Evolutionary conservation across 2,797 vertebrate genomes (phyloP).

Genomic region (Agapornis canus): DNA sequence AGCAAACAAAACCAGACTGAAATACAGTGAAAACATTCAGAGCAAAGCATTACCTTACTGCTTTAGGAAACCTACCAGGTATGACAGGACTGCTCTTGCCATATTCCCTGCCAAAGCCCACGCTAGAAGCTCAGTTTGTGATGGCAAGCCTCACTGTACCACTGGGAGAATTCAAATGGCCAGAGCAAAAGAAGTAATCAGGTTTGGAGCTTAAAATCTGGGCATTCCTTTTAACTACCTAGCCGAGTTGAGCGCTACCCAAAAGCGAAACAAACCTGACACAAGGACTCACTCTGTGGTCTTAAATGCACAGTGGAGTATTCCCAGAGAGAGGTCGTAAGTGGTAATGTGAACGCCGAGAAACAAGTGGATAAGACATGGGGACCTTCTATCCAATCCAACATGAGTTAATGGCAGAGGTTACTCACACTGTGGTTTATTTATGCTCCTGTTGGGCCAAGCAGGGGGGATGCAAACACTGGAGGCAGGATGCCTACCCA

Average conservation of each 20-base stretch:
- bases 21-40: neutral
- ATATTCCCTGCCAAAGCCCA: neutral
- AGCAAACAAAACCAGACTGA: neutral
- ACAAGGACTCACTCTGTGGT: neutral
- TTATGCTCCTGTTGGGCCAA: neutral
- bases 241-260: neutral
- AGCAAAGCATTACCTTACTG: neutral
- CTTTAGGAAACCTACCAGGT: neutral
- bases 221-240: neutral
- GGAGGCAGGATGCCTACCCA: neutral
- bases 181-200: neutral
- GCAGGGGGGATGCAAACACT: neutral
- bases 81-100: neutral
- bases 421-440: slow-evolving; percentile 30
- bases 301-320: neutral
- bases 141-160: neutral
- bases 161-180: neutral
- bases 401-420: neutral
- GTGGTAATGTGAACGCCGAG: neutral
- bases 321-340: neutral
- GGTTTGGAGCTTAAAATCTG: neutral
- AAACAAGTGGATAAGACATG: neutral
- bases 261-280: neutral
- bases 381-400: neutral
- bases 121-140: neutral